These are phyloP conservation scores for Invenusta paracnida DNA, from an alignment of 2,888 invertebrate genomes.

Conservation along the genomic window DNA sequence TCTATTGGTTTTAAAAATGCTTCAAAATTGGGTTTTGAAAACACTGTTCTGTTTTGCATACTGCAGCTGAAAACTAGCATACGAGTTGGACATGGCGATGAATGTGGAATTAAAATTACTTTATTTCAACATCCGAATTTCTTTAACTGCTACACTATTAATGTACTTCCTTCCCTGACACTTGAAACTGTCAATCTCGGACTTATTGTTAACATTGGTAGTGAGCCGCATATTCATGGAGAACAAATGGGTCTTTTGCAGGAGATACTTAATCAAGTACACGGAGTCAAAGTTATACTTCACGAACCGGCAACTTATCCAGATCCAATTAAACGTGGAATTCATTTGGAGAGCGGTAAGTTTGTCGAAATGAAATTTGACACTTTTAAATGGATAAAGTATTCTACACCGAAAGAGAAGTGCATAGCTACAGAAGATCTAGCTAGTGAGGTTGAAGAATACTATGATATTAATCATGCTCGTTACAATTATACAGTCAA, in stretches of 20 bases:
- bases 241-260: conserved; percentile 17
- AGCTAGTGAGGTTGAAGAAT: not conserved
- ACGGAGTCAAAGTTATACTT: conserved; percentile 14
- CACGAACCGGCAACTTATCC: conserved; percentile 4
- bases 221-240: not conserved
- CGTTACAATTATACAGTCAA: conserved; percentile 6
- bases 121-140: conserved; percentile 14
- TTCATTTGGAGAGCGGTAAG: conserved; percentile 32
- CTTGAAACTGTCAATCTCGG: conserved; percentile 21
- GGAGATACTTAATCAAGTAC: conserved; percentile 34
- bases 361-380: conserved; percentile 27
- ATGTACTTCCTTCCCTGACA: not conserved
- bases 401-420: not conserved
- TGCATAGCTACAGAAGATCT: not conserved
- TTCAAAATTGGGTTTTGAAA: not conserved
- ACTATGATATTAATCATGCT: not conserved
- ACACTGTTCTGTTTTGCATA: conserved; percentile 10
- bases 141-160: conserved; percentile 20
- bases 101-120: conserved; percentile 31
- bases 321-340: conserved; percentile 29
- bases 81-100: conserved; percentile 18
- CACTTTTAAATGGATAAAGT: conserved; percentile 7
- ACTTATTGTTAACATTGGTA: not conserved
- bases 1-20: conserved; percentile 31
- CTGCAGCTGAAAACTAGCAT: conserved; percentile 9